Evolutionary conservation across 2,797 vertebrate genomes (phyloP), one percentile per base, ranked within the genome.

Genomic region (Phalanger gymnotis): DNA sequence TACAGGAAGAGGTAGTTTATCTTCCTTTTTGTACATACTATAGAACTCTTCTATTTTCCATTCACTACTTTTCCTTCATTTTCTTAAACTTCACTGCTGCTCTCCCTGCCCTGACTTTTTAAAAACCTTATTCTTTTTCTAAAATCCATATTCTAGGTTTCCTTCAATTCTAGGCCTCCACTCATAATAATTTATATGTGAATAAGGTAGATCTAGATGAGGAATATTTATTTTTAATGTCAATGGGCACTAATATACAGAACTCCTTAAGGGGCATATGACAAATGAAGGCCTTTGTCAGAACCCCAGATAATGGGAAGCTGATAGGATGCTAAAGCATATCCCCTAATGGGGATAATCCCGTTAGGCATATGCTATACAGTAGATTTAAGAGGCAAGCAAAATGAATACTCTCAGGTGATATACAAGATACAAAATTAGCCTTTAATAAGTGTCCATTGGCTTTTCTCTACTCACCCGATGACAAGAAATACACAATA

Each of bases 401-500:
- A 51, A 7, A 87, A 47, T 47, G 73, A 81, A 73, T 73, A 73
- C 11, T 81, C 61, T 81, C 61, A 27, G n/a, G 4, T 95, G 54
- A 95, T 51, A 92, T 52, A 94, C 53, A 97, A 98, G 92, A 95
- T 93, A 96, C 40, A 96, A 96, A 97, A 98, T 94, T 96, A 95
- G 95, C 91, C 55, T 93, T 91, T 96, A 97, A 98, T 95, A 66
- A 96, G 91, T 34, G 93, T 87, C 91, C n/a, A 51, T 89, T 61
- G 58, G 47, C 87, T 81, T 93, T 96, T 58, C 93, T 97, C 92
- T 92, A 94, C 92, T 98, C 66, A 93, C 30, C 94, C 95, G 91
- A 96, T 95, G 98, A 98, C 91, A 97, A 94, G 92, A 96, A 92
- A 93, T 94, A 98, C 96, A 96, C 90, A 94, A 52, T 22, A 87